Base-by-base conservation (phyloP, 2,888 invertebrate species). In the Thereva nobilitata region DNA sequence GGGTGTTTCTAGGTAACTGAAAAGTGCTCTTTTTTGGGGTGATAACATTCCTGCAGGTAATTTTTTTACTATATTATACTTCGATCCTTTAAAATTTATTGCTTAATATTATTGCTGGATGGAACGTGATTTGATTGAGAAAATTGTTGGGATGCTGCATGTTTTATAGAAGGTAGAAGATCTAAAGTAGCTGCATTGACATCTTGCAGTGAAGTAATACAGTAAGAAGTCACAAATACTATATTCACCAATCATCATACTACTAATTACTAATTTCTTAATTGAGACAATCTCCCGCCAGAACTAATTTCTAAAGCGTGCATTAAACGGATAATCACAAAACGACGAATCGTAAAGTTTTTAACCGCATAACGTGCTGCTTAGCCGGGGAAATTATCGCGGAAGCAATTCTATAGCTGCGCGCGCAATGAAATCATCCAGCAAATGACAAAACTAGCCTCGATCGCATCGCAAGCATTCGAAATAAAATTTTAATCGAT, bases 401-500 rank as follows among this genome's bases (percentile, higher is more conserved):
- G 23, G 23, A 23, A 23, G 23, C 23, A 23, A 23, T 23, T 23
- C 23, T 23, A 23, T 2, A 23, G 23, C 23, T 2, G 23, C 23
- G 23, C 23, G 23, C 23, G 23, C 23, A 23, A 23, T 23, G 23
- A 23, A 9, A n/a, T 4, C 53, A 37, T 12, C 49, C 10, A 23
- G 23, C 35, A 52, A 34, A 7, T 52, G 52, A 10, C 7, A 8
- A 2, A 23, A 23, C 23, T 23, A 23, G 23, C 9, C 47, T 6
- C 10, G 38, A 53, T 38, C 38, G 23, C 41, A 38, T 23, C 23
- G 23, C 23, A 61, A 49, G 37, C 50, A 23, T 50, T 50, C 37
- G n/a, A 54, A 64, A 35, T 35, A 45, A 64, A 55, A 64, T 64
- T 54, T 64, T 64, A 44, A 64, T 55, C 64, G 47, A 64, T 64